phyloP scores from a whole-genome alignment of 2,797 vertebrate species.

The Benthosema pterotum region DNA sequence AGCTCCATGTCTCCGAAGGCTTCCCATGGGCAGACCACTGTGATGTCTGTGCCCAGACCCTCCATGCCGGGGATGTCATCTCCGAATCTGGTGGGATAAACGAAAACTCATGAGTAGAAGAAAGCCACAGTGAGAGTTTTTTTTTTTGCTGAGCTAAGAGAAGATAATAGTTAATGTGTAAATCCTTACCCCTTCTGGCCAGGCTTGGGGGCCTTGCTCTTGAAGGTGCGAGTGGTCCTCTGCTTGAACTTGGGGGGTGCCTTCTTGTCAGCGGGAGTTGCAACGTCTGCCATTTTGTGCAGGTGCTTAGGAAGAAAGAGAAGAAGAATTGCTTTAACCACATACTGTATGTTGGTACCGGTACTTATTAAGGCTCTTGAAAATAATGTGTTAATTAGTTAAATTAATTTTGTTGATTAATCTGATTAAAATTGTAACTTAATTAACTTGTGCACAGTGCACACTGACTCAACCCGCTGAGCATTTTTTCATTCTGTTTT shows the following conservation, averaged over 20 bases:
- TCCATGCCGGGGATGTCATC: conserved; percentile 92
- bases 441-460: too few relatives aligned
- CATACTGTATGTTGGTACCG: too few relatives aligned
- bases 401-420: too few relatives aligned
- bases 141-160: too few relatives aligned
- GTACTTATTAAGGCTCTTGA: too few relatives aligned
- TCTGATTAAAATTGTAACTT: too few relatives aligned
- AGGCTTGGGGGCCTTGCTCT: conserved; percentile 69
- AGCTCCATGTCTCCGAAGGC: conserved; percentile 74
- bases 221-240: conserved; percentile 60
- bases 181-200: conserved; percentile 61
- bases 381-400: too few relatives aligned
- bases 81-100: conserved; percentile 77
- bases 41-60: conserved; percentile 76
- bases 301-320: neutral
- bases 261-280: conserved; percentile 43
- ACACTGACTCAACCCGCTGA: too few relatives aligned
- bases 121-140: too few relatives aligned
- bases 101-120: neutral
- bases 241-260: conserved; percentile 66
- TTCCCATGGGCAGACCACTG: conserved; percentile 76
- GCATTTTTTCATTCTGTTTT: too few relatives aligned
- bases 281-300: conserved; percentile 32
- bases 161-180: too few relatives aligned
- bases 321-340: too few relatives aligned